These are phyloP conservation scores for Myocastor coypus DNA, from an alignment of 2,113 vertebrate species.

Conservation along the genomic window DNA sequence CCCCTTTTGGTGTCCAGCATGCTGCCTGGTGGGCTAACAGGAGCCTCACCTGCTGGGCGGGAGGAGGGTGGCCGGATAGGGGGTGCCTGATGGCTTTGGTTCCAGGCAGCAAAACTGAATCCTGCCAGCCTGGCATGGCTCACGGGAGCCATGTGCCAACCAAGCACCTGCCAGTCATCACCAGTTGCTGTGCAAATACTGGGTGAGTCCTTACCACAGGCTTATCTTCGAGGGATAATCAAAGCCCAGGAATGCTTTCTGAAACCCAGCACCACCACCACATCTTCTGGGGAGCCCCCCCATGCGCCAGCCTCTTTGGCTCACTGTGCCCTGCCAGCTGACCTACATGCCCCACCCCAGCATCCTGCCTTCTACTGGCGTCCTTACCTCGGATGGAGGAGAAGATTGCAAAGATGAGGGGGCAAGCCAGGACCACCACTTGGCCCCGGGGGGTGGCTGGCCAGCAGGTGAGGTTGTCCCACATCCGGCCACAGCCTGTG, in stretches of 20 bases:
- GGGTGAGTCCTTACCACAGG: slow-evolving; percentile 33
- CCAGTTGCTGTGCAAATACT: slow-evolving; percentile 69
- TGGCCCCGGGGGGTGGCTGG: slow-evolving; percentile 91
- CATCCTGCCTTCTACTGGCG: neutral
- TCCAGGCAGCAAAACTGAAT: neutral
- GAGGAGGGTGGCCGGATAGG: neutral
- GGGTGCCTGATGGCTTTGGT: neutral
- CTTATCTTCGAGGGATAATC: slow-evolving; percentile 63
- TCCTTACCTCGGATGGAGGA: slow-evolving; percentile 87
- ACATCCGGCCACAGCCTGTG: slow-evolving; percentile 92
- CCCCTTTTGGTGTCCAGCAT: neutral
- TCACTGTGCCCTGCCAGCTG: neutral
- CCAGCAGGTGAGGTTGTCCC: slow-evolving; percentile 96
- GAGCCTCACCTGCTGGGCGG: neutral
- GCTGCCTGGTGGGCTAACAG: neutral
- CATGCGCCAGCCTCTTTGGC: neutral
- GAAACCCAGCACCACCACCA: neutral
- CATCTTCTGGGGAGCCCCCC: neutral
- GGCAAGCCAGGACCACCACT: slow-evolving; percentile 90
- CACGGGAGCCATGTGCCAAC: neutral
- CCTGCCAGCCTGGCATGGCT: neutral
- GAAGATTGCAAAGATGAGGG: slow-evolving; percentile 91
- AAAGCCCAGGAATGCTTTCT: neutral
- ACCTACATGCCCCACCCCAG: neutral
- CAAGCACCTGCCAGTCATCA: slow-evolving; percentile 19